A percentile compares a stretch with the other conserved stretches of the same genome.
Evolutionary conservation across 1,140 invertebrate genomes (phyloP).

Genomic region (Saccostrea glomerata): DNA sequence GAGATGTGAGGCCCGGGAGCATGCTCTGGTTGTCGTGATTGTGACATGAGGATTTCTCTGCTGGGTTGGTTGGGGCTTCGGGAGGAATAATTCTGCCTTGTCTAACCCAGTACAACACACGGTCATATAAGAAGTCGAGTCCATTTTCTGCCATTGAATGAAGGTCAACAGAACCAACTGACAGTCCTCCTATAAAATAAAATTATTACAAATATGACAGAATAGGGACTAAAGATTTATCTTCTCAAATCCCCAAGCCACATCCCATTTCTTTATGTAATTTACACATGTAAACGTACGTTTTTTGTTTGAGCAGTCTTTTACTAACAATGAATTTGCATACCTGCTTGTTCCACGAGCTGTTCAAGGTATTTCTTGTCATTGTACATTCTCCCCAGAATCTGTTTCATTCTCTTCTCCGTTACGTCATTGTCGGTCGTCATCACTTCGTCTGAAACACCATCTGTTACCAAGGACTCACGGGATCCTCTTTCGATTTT

Average conservation of each 20-base stretch:
- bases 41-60: background rate
- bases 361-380: slow-evolving; percentile 69
- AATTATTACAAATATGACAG: background rate
- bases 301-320: no score
- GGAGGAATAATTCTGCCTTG: slow-evolving; percentile 63
- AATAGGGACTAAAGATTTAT: no score
- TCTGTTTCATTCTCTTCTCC: slow-evolving; percentile 60
- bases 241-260: no score
- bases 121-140: slow-evolving; percentile 63
- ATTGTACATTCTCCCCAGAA: slow-evolving; percentile 69
- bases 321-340: no score
- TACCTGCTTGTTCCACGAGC: slow-evolving; percentile 61
- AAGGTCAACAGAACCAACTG: slow-evolving; percentile 46
- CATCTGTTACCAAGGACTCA: slow-evolving; percentile 31
- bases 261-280: no score
- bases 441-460: background rate
- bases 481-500: slow-evolving; percentile 49
- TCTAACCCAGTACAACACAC: slow-evolving; percentile 63
- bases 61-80: slow-evolving; percentile 45
- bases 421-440: slow-evolving; percentile 47
- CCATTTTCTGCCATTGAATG: slow-evolving; percentile 62
- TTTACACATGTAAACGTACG: no score
- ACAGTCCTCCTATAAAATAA: slow-evolving; percentile 24
- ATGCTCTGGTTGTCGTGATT: background rate
- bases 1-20: slow-evolving; percentile 22